Percentiles rank a stretch among this genome's conserved stretches.
These are phyloP conservation scores for Vireo griseus DNA, from an alignment of 2,797 vertebrate genomes.

Conservation along the genomic window DNA sequence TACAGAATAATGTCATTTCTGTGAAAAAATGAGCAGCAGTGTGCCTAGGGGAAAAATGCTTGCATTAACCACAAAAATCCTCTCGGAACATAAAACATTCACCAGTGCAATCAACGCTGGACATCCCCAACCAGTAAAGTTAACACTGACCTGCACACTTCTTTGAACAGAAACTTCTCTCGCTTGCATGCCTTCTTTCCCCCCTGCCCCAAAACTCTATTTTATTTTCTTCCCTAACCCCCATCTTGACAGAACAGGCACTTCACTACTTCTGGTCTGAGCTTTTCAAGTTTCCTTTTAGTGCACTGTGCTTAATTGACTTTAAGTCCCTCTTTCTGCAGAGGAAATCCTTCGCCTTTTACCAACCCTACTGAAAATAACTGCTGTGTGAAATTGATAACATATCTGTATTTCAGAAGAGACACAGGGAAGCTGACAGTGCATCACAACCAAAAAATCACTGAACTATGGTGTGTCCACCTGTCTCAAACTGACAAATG, in stretches of 20 bases:
- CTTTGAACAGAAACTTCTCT: not conserved
- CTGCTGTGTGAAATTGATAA: not conserved
- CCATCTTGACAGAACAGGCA: not conserved
- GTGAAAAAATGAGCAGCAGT: not conserved
- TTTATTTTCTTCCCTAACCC: not conserved
- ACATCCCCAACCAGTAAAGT: not conserved
- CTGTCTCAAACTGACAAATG: not conserved
- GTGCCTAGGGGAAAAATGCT: not conserved
- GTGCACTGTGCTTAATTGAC: not conserved
- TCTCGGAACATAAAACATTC: not conserved
- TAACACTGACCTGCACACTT: not conserved
- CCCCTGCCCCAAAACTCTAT: accelerated
- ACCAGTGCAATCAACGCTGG: not conserved
- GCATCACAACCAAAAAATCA: not conserved
- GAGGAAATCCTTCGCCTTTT: not conserved
- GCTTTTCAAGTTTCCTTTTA: not conserved
- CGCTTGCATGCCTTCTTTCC: not conserved
- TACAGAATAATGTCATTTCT: not conserved
- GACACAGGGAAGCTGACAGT: not conserved
- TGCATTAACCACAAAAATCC: not conserved
- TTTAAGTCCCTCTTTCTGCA: not conserved
- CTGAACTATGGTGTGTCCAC: not conserved
- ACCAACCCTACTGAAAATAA: not conserved
- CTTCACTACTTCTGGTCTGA: not conserved
- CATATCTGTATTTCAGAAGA: not conserved